Percentiles rank a stretch among this genome's conserved stretches.
phyloP scores from a whole-genome alignment of 2,888 invertebrate species.

The Cactoblastis cactorum region DNA sequence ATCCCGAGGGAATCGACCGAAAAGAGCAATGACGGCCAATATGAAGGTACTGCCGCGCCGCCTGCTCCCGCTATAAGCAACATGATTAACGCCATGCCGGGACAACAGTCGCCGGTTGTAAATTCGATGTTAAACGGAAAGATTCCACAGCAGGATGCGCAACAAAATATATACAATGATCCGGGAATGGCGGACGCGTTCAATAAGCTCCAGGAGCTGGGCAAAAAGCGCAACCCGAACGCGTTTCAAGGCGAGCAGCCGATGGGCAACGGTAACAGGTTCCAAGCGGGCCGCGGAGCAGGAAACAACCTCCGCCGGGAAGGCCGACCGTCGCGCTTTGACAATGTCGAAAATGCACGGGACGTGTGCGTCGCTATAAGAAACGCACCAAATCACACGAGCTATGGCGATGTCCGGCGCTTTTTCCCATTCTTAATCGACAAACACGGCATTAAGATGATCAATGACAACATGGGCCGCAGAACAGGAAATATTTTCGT shows the following conservation, averaged over 20 bases:
- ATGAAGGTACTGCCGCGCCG: conserved; percentile 21
- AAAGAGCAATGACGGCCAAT: conserved; percentile 31
- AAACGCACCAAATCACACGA: conserved; percentile 86
- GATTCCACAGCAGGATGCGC: conserved; percentile 18
- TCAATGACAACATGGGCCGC: conserved; percentile 88
- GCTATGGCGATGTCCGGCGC: conserved; percentile 88
- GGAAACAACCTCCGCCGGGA: conserved; percentile 44
- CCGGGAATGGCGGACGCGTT: conserved; percentile 52
- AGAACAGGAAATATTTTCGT: conserved; percentile 90
- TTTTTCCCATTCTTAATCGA: conserved; percentile 92
- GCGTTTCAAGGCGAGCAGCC: conserved; percentile 70
- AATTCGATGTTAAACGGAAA: conserved; percentile 17
- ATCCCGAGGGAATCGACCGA: conserved; percentile 54
- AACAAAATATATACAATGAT: conserved; percentile 46
- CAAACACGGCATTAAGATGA: conserved; percentile 91
- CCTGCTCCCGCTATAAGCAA: conserved; percentile 25
- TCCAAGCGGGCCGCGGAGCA: conserved; percentile 34
- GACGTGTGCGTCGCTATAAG: conserved; percentile 84
- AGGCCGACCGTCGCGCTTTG: conserved; percentile 49
- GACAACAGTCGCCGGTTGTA: conserved; percentile 24
- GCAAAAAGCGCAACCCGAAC: conserved; percentile 80
- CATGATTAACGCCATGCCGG: conserved; percentile 24
- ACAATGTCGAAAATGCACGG: conserved; percentile 38
- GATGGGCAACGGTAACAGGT: conserved; percentile 32
- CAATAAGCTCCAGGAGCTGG: conserved; percentile 65